Conservation (phyloP, 2,113 vertebrate species). For the Lipophrys pholis region DNA sequence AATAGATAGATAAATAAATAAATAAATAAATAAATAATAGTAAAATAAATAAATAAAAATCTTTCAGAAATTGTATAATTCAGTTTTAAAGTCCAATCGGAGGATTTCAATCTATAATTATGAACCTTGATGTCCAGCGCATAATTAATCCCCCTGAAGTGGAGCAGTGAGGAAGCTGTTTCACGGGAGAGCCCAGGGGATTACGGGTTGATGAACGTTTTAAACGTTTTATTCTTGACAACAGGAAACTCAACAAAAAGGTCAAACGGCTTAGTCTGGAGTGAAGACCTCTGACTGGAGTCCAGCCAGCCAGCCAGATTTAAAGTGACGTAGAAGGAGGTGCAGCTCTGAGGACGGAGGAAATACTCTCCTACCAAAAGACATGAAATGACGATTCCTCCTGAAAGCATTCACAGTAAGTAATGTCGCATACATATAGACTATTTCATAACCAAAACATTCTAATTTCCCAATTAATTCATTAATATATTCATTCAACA, state of each 20-base stretch:
- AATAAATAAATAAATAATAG: no score
- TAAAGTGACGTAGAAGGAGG: constrained; percentile 14
- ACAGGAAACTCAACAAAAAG: constrained; percentile 14
- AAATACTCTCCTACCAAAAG: not conserved
- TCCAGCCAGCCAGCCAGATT: constrained; percentile 22
- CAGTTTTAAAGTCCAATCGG: not conserved
- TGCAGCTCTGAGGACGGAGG: not conserved
- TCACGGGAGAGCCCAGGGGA: not conserved
- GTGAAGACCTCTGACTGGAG: constrained; percentile 20
- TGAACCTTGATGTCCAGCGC: not conserved
- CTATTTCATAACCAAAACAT: no score
- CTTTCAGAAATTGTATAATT: no score
- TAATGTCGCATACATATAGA: no score
- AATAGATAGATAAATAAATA: no score
- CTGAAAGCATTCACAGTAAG: no score
- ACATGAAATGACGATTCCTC: no score
- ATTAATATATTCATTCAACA: no score
- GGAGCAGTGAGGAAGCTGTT: not conserved
- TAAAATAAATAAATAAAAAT: no score
- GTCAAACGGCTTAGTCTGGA: constrained; percentile 38
- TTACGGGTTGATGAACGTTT: not conserved
- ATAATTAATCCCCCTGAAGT: not conserved
- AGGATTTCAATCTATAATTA: not conserved
- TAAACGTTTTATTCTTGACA: constrained; percentile 23
- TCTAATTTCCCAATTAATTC: no score